phyloP scores from a whole-genome alignment of 2,888 invertebrate genomes.

The Epinotia bilunana region DNA sequence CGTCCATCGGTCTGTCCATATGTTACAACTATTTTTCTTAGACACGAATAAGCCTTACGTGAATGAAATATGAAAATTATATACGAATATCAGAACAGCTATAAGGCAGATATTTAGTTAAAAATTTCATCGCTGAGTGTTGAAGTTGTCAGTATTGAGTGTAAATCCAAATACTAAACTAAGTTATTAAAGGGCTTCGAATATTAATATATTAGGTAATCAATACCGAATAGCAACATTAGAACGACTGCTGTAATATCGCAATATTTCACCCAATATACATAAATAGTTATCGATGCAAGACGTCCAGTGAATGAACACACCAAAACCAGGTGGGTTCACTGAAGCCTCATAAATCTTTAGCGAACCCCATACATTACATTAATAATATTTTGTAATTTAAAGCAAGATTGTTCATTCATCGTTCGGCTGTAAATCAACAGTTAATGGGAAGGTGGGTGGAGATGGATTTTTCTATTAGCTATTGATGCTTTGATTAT shows the following conservation, averaged over 20 bases:
- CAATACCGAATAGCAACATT: not conserved
- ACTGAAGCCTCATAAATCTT: slow-evolving; percentile 48
- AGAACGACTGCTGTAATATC: slow-evolving; percentile 3
- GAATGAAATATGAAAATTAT: too few relatives aligned
- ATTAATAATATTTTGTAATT: slow-evolving; percentile 49
- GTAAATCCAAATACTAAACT: too few relatives aligned
- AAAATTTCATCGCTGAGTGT: too few relatives aligned
- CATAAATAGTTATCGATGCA: slow-evolving; percentile 27
- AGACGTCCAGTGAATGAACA: slow-evolving; percentile 20
- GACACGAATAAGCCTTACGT: too few relatives aligned
- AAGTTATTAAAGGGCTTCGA: too few relatives aligned
- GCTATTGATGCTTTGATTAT: slow-evolving; percentile 41
- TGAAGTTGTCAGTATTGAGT: too few relatives aligned
- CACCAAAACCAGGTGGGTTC: slow-evolving; percentile 45
- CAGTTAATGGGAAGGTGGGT: slow-evolving; percentile 43
- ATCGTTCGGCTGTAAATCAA: slow-evolving; percentile 45
- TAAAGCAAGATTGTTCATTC: slow-evolving; percentile 46
- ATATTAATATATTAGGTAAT: not conserved
- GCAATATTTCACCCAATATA: not conserved
- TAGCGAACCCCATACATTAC: slow-evolving; percentile 51
- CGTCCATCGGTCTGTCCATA: not conserved
- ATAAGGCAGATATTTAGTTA: too few relatives aligned
- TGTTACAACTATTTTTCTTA: not conserved
- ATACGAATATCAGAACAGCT: not conserved
- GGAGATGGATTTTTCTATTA: slow-evolving; percentile 45